Evolutionary conservation across 2,888 invertebrate species (phyloP), one percentile per base, ranked within the genome.

Genomic region (Hypsopygia costalis): DNA sequence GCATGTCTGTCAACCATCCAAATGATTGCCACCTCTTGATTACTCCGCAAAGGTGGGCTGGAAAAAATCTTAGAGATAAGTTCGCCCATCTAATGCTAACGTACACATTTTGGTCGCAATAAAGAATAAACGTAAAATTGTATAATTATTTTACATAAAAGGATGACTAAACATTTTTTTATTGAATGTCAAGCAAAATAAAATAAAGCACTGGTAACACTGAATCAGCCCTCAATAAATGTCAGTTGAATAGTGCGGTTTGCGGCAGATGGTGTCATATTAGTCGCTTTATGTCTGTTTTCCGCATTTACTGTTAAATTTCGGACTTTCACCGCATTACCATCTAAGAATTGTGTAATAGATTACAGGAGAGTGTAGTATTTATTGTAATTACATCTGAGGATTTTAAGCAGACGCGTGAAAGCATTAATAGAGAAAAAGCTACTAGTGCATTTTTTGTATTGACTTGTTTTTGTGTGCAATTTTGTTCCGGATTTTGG

Each of bases 241-340:
- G 75, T 75, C 79, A 81, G 81, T 81, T 69, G 61, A 65, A 48
- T 69, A 67, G 69, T 81, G 79, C 76, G 69, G 77, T 74, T 62
- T 76, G 78, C 64, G 61, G 70, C 43, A 69, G 68, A 49, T 41
- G 66, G 71, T 64, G 55, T 59, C 16, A 16, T 16, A 16, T 2
- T 16, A 4, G 4, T 44, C 50, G 41, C 36, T 41, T 37, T 32
- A 38, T 49, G 49, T 47, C 49, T 36, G 31, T 36, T 43, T 35
- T 40, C 27, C 33, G 28, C 28, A 40, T 43, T 44, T 39, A 27
- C 28, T 44, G 55, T 51, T 47, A 47, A 53, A 58, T 68, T 62
- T 69, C 74, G 78, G 57, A 77, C 75, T 81, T 81, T 81, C 75
- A 73, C 77, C 55, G 53, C 50, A 58, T 65, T 62, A 58, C 45